phyloP scores from a whole-genome alignment of 2,888 invertebrate genomes.

The Megalurothrips usitatus region DNA sequence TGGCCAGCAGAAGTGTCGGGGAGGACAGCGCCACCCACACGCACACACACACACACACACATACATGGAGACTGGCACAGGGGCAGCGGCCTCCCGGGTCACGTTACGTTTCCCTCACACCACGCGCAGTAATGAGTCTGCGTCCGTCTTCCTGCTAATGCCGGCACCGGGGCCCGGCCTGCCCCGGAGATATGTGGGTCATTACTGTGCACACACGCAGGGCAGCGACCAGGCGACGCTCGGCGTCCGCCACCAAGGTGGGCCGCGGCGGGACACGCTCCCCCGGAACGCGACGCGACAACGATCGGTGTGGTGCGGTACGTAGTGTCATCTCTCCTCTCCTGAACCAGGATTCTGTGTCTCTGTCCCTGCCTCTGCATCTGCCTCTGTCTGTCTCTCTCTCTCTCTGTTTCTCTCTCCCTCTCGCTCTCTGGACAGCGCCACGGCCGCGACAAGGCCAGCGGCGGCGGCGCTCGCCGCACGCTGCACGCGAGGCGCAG shows the following conservation, averaged over 20 bases:
- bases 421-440: neutral
- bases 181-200: constrained; percentile 11
- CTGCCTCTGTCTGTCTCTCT: too few species aligned
- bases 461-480: too few species aligned
- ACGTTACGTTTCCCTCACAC: constrained; percentile 8
- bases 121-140: neutral
- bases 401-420: too few species aligned
- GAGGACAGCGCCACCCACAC: constrained; percentile 1
- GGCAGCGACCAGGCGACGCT: neutral
- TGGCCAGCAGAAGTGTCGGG: neutral
- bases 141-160: neutral
- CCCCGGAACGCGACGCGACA: too few species aligned
- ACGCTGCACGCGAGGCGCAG: neutral
- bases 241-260: neutral
- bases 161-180: neutral
- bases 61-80: too few species aligned
- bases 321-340: too few species aligned
- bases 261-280: too few species aligned
- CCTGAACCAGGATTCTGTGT: too few species aligned
- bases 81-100: neutral
- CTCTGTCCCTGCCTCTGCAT: too few species aligned
- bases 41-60: too few species aligned
- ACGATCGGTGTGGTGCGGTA: too few species aligned
- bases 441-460: neutral
- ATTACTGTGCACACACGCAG: neutral